Percentiles rank a stretch among this genome's conserved stretches.
Evolutionary conservation across 2,113 vertebrate genomes (phyloP).

Genomic region (Chascanopsetta lugubris): DNA sequence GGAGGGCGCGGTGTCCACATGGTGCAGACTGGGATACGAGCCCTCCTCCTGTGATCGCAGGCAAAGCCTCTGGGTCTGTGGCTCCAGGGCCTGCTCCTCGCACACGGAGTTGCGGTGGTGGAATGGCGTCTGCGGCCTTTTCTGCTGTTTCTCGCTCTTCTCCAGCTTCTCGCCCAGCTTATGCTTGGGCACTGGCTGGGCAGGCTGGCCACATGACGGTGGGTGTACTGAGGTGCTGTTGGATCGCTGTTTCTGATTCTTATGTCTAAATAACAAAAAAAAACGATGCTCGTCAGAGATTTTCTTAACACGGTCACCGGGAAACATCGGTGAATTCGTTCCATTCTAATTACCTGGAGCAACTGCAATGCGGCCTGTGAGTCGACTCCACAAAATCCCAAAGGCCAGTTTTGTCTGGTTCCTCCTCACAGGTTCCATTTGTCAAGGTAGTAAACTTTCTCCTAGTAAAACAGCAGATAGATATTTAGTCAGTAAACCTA

Average conservation of each 20-base stretch:
- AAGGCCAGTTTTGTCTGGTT: constrained; percentile 86
- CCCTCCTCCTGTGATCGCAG: constrained; percentile 86
- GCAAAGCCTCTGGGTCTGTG: constrained; percentile 89
- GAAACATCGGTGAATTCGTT: not conserved
- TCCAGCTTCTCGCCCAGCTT: constrained; percentile 95
- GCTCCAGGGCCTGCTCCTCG: constrained; percentile 89
- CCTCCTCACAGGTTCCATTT: constrained; percentile 89
- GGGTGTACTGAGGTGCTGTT: constrained; percentile 89
- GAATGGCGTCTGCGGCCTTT: constrained; percentile 94
- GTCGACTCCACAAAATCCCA: constrained; percentile 96
- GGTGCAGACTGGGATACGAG: constrained; percentile 89
- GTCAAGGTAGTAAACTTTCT: constrained; percentile 92
- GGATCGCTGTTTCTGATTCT: constrained; percentile 90
- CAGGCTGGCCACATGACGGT: constrained; percentile 86
- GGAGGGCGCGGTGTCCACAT: constrained; percentile 78
- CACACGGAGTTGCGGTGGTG: constrained; percentile 91
- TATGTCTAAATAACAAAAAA: constrained; percentile 82
- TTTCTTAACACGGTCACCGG: not conserved
- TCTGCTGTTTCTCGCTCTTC: constrained; percentile 96
- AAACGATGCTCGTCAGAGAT: not conserved
- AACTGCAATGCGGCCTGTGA: constrained; percentile 91
- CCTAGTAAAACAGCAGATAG: constrained; percentile 70
- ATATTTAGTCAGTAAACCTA: not conserved
- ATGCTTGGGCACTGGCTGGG: constrained; percentile 89
- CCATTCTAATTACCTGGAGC: constrained; percentile 84